Evolutionary conservation across 2,888 invertebrate genomes (phyloP).

Genomic region (Drosophila paranaensis): DNA sequence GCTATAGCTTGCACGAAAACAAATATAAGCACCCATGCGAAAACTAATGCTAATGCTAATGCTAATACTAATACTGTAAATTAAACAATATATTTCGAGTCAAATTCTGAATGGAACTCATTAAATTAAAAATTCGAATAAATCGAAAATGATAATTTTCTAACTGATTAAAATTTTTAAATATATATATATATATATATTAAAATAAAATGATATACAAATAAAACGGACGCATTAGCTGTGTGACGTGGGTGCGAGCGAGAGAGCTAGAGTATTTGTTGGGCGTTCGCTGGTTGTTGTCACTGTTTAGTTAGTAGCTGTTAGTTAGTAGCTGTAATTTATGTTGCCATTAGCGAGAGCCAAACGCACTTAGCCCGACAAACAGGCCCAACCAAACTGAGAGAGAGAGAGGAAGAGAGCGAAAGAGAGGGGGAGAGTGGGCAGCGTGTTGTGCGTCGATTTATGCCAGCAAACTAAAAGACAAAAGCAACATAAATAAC

Average conservation of each 20-base stretch:
- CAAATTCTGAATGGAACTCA: background rate
- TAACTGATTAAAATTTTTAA: background rate
- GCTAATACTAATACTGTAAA: background rate
- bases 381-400: conserved; percentile 8
- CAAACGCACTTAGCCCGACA: conserved; percentile 57
- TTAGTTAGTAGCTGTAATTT: conserved; percentile 69
- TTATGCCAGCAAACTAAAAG: conserved; percentile 53
- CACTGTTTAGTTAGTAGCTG: conserved; percentile 63
- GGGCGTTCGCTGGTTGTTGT: conserved; percentile 31
- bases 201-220: background rate
- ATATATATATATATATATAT: background rate
- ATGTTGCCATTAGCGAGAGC: conserved; percentile 67
- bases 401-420: background rate
- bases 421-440: background rate
- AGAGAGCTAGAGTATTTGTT: conserved; percentile 33
- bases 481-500: conserved; percentile 65
- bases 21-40: background rate
- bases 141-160: background rate
- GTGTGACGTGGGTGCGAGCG: background rate
- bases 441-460: conserved; percentile 37
- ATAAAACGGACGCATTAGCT: background rate
- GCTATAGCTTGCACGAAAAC: background rate
- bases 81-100: background rate
- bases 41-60: background rate
- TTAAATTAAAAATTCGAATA: background rate